Conservation (phyloP, 2,113 vertebrate species). For the Sinocyclocheilus rhinocerous region DNA sequence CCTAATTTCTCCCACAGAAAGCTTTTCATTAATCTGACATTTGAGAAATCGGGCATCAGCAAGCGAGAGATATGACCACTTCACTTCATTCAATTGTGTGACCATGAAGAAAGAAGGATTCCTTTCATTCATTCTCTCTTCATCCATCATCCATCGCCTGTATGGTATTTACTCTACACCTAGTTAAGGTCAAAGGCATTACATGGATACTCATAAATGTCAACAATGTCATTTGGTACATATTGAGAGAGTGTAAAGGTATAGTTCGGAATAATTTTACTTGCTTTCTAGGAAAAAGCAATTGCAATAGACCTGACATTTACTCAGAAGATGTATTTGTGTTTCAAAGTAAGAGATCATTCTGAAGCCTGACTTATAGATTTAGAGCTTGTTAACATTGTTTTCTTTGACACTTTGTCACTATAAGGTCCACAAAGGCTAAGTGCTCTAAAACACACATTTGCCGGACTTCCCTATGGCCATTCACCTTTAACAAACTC, state of each 20-base stretch:
- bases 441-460: conserved; percentile 12
- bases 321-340: background rate
- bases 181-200: conserved; percentile 2
- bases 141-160: background rate
- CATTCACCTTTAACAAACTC: background rate
- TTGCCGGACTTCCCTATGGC: background rate
- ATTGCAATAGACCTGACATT: background rate
- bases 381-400: background rate
- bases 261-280: background rate
- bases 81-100: conserved; percentile 15
- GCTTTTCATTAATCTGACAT: conserved; percentile 31
- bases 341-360: background rate
- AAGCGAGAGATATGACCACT: background rate
- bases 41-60: conserved; percentile 18
- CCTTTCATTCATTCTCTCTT: conserved; percentile 23
- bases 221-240: background rate
- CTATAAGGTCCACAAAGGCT: background rate
- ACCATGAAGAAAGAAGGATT: conserved; percentile 1
- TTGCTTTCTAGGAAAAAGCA: background rate
- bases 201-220: background rate
- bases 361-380: background rate
- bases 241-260: too few relatives aligned
- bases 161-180: background rate
- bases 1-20: conserved; percentile 22
- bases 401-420: background rate